Percentiles rank a stretch among this genome's conserved stretches.
Conservation (phyloP, 2,888 invertebrate genomes). For the Mongoloraphidia duomilia region DNA sequence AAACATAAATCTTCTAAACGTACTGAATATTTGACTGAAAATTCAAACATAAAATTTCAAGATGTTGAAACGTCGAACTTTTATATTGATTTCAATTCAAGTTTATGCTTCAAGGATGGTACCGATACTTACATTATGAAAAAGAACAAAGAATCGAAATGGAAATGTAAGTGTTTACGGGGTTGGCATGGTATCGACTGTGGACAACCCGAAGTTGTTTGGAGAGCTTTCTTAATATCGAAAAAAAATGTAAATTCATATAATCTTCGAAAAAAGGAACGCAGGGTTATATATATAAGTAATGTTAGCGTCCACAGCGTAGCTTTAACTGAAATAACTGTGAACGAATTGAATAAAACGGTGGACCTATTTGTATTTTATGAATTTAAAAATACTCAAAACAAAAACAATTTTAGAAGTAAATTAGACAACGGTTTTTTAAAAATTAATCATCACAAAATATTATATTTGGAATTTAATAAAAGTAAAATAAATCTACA, state of each 20-base stretch:
- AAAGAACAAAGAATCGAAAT: conserved; percentile 22
- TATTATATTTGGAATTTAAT: conserved; percentile 33
- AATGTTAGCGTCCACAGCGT: conserved; percentile 36
- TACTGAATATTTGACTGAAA: conserved; percentile 23
- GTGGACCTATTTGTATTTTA: conserved; percentile 51
- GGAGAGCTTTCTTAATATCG: conserved; percentile 45
- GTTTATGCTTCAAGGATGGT: conserved; percentile 28
- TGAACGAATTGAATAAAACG: conserved; percentile 41
- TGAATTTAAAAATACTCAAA: conserved; percentile 28
- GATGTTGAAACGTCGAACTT: conserved; percentile 18
- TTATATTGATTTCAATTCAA: conserved; percentile 29
- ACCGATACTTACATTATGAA: conserved; percentile 28
- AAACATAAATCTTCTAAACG: conserved; percentile 7
- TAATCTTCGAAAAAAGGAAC: conserved; percentile 29
- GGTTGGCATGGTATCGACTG: conserved; percentile 52
- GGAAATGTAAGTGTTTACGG: conserved; percentile 39
- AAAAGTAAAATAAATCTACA: conserved; percentile 17
- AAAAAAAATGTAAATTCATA: conserved; percentile 32
- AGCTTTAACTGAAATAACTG: conserved; percentile 41
- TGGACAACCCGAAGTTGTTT: conserved; percentile 50
- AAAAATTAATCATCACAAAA: conserved; percentile 34
- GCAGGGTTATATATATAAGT: conserved; percentile 42
- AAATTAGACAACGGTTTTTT: conserved; percentile 34
- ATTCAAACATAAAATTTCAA: conserved; percentile 19
- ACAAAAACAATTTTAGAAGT: conserved; percentile 27